A percentile compares a stretch with the other conserved stretches of the same genome.
Evolutionary conservation across 2,113 vertebrate species (phyloP).

Genomic region (Manacus vitellinus): DNA sequence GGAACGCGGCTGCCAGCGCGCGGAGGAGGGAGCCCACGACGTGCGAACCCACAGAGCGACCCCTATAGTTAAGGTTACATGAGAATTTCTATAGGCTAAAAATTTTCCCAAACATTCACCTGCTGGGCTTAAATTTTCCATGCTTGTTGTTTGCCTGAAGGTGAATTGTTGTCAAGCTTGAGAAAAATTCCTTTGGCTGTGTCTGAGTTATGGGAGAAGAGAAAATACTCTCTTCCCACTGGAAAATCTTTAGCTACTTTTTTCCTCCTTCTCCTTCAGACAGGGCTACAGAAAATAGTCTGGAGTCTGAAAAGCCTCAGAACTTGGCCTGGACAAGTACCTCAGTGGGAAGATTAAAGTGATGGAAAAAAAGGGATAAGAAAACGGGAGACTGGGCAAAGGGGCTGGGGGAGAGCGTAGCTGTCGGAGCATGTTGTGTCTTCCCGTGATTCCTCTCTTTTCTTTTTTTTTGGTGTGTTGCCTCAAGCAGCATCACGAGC

Average conservation of each 20-base stretch:
- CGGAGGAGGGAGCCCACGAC: neutral
- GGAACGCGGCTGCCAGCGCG: neutral
- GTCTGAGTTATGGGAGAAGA: slow-evolving; percentile 61
- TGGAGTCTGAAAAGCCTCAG: slow-evolving; percentile 43
- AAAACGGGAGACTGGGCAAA: slow-evolving; percentile 12
- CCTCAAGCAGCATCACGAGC: neutral
- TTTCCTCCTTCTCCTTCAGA: slow-evolving; percentile 1
- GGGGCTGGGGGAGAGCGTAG: neutral
- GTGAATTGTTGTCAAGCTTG: slow-evolving; percentile 68
- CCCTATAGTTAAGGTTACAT: slow-evolving; percentile 53
- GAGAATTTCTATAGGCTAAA: slow-evolving; percentile 47
- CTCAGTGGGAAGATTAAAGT: slow-evolving; percentile 35
- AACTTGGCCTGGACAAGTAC: slow-evolving; percentile 48
- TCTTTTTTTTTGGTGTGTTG: neutral
- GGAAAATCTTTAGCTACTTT: slow-evolving; percentile 54
- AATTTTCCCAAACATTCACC: slow-evolving; percentile 67
- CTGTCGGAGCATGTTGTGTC: neutral
- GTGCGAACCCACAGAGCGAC: slow-evolving; percentile 35
- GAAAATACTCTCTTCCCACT: slow-evolving; percentile 66
- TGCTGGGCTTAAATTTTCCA: slow-evolving; percentile 69
- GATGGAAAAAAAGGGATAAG: neutral
- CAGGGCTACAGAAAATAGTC: slow-evolving; percentile 37
- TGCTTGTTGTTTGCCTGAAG: slow-evolving; percentile 66
- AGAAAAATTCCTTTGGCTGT: slow-evolving; percentile 64
- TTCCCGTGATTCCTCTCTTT: neutral